Evolutionary conservation across 2,888 invertebrate genomes (phyloP), one percentile per base, ranked within the genome.

Genomic region (Chesias legatella): DNA sequence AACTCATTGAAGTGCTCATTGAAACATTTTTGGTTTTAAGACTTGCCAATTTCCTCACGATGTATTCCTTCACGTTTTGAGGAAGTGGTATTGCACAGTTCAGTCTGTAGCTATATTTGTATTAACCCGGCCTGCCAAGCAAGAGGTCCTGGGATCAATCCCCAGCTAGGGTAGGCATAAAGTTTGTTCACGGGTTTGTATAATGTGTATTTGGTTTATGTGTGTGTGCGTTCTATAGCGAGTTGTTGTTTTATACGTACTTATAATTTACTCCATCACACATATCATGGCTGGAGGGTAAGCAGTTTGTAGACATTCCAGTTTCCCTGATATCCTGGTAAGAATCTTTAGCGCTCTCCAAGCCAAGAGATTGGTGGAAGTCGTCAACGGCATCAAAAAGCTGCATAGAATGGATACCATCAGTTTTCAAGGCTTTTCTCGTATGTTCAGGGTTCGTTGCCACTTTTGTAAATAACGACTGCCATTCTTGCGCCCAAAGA

Each of bases 281-380:
- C 81, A 93, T 92, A 58, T 93, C 93, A 88, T 92, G 92, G 37
- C 93, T 93, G 1, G 92, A 91, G 0, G 92, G 92, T 56, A 92
- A 89, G 51, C 93, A 93, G 35, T 92, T 89, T 0, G 91, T 89
- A 17, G 90, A 79, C 22, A 90, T 85, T 44, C 73, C 75, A 0
- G 92, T 91, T 51, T 91, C 91, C 43, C 82, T 86, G 10, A 94
- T 88, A 42, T 79, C 78, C 71, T 91, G 88, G 65, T 92, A 94
- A 0, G 90, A 84, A 43, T 90, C 83, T 1, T 86, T 85, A 62
- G 92, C 91, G 22, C 88, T 84, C n/a, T 86, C 80, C 41, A 94
- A 86, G 0, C 92, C 92, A 25, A 91, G 60, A 0, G 91, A 91
- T 38, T 79, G 77, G 56, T 91, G 91, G 56, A 92, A 93, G 7